Base-by-base conservation (phyloP, 2,113 vertebrate genomes). In the Oenanthe oenanthe region DNA sequence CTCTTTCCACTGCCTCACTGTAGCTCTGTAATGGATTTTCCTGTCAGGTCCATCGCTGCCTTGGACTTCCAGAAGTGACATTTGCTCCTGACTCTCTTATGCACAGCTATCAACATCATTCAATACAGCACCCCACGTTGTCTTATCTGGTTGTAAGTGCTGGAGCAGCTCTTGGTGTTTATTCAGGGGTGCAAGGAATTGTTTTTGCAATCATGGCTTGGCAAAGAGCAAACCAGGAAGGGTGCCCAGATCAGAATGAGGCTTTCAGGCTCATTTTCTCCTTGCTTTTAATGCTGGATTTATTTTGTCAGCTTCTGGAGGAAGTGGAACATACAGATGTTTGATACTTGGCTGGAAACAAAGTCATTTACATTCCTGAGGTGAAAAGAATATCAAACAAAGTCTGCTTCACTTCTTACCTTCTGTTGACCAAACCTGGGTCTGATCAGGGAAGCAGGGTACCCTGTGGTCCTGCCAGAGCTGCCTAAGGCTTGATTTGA, bases 231-330 rank as follows among this genome's bases (percentile, higher is more conserved):
- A 85, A 79, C 8, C 50, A 88, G 79, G 61, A 96, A 95, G 53
- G 66, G 68, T 87, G 89, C 61, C 88, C 77, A 86, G 89, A 92
- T 0, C 22, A 92, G 79, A 95, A 94, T 47, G 62, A 80, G 77
- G 78, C 95, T 97, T 85, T 92, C 89, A 92, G 86, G 74, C 87
- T 91, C 43, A 34, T 96, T 97, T 97, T 97, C 88, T 78, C 92
- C 94, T 94, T 71, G 45, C 56, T 95, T 93, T 95, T 88, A 91
- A 36, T 61, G 85, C 74, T 93, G 79, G 91, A 70, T 94, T 95
- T 91, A 58, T 97, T 97, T 95, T 96, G 92, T 95, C 95, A 95
- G 85, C 57, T 91, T 95, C 86, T 96, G 3, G 4, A 96, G 95
- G 92, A 93, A 81, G 66, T 60, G 16, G 58, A 80, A 42, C 62